Conservation (phyloP, 2,888 invertebrate species). For the Geotrupes spiniger region DNA sequence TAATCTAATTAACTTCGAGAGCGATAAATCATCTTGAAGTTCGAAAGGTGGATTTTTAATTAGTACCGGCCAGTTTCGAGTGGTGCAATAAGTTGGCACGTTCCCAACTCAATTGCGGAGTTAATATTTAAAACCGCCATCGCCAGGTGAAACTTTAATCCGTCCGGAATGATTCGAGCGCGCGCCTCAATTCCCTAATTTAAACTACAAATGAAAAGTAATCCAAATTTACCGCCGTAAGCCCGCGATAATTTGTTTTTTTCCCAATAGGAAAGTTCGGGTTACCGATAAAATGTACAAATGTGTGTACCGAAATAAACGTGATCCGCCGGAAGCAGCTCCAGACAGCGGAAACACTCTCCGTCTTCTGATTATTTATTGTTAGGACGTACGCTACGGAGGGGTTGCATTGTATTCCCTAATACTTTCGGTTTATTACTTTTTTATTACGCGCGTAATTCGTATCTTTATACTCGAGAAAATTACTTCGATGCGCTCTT, state of each 20-base stretch:
- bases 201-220: constrained; percentile 1
- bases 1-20: constrained; percentile 19
- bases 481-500: too few species aligned
- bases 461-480: neutral
- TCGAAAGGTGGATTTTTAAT: constrained; percentile 24
- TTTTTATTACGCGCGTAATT: constrained; percentile 1
- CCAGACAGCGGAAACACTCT: constrained; percentile 43
- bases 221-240: constrained; percentile 1
- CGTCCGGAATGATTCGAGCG: constrained; percentile 14
- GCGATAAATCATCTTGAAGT: constrained; percentile 22
- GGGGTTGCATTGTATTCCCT: constrained; percentile 37
- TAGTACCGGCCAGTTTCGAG: constrained; percentile 22
- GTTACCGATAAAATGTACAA: constrained; percentile 22
- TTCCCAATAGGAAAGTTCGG: constrained; percentile 22
- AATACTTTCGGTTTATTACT: constrained; percentile 4
- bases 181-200: neutral
- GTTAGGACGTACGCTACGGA: constrained; percentile 39
- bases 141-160: constrained; percentile 22
- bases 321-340: constrained; percentile 28
- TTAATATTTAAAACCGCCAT: constrained; percentile 18
- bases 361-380: constrained; percentile 47
- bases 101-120: constrained; percentile 19
- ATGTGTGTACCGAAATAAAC: constrained; percentile 25
- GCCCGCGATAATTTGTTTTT: constrained; percentile 5
- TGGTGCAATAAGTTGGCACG: constrained; percentile 24